Conservation (phyloP, 2,797 vertebrate genomes). For the Podargus strigoides region DNA sequence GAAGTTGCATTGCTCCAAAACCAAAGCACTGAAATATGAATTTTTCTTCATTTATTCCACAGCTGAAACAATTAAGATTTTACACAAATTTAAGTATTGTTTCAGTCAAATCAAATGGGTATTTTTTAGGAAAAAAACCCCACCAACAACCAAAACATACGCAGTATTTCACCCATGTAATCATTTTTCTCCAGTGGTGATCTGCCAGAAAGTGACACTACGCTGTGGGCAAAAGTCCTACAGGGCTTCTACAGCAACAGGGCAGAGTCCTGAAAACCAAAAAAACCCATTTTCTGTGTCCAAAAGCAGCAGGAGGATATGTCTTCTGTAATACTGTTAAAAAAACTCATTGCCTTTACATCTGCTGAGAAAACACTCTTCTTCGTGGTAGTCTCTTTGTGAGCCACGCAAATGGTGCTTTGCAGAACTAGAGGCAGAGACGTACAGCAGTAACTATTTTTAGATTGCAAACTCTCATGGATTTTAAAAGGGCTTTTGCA, state of each 20-base stretch:
- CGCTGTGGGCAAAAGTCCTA: background rate
- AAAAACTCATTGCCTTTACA: background rate
- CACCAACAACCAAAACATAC: background rate
- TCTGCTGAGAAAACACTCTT: slow-evolving; percentile 10
- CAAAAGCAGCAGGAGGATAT: background rate
- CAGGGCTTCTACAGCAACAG: background rate
- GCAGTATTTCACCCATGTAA: background rate
- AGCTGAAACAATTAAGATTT: background rate
- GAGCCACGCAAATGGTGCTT: slow-evolving; percentile 6
- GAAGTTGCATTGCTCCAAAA: background rate
- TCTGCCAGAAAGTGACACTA: background rate
- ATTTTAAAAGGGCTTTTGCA: slow-evolving; percentile 59
- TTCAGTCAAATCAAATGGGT: background rate
- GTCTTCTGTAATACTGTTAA: background rate
- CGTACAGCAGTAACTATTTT: slow-evolving; percentile 23
- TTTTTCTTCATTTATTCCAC: background rate
- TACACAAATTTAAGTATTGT: background rate
- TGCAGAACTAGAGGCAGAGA: slow-evolving; percentile 40
- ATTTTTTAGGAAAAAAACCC: background rate
- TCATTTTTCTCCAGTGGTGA: background rate
- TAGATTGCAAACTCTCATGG: slow-evolving; percentile 35
- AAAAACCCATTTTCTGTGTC: background rate
- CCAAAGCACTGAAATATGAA: background rate
- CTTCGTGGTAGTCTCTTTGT: background rate
- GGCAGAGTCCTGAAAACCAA: background rate